Evolutionary conservation across 37 sponge, comb jelly and placozoan genomes (phyloP), one percentile per base, ranked within the genome.

Genomic region (Eunapius fragilis): DNA sequence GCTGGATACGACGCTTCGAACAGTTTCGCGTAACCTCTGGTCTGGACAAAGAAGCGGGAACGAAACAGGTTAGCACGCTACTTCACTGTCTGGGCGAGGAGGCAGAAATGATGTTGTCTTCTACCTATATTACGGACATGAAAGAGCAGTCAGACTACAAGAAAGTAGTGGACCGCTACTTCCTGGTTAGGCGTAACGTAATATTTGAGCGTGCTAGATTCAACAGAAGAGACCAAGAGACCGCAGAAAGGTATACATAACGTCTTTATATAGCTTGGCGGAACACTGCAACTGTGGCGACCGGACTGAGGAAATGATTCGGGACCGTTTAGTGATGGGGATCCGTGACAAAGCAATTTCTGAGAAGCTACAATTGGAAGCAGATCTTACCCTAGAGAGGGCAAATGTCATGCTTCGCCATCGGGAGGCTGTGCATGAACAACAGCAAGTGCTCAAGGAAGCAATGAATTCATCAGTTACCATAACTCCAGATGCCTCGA

Each of bases 341-440:
- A 82, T 82, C 25, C 71, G 47, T 31, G 82, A 82, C 47, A 10
- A 33, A 7, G 71, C 82, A 38, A 33, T 82, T n/a, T 79, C 80
- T 28, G 68, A 58, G 31, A 10, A 33, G 2, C 80, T 79, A 26
- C 80, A 79, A 50, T 26, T 82, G 47, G 82, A 82, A 38, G 71
- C 82, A 26, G 82, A 69, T 26, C 82, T 82, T n/a, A 82, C 82
- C 23, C 82, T 82, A 6, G 82, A 82, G 47, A 81, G 68, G 70
- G 82, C 82, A 17, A 81, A 81, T 31, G 70, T 70, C 30, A 70
- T n/a, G 30, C 30, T 70, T 34, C 72, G 82, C 27, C 82, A 82
- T 26, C 36, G 36, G 28, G 82, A 82, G 27, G 82, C 82, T 0
- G 72, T 82, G 25, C 31, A 31, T 22, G 82, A 82, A 37, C 82